Evolutionary conservation across 2,888 invertebrate genomes (phyloP).

Genomic region (Tortrix viridana): DNA sequence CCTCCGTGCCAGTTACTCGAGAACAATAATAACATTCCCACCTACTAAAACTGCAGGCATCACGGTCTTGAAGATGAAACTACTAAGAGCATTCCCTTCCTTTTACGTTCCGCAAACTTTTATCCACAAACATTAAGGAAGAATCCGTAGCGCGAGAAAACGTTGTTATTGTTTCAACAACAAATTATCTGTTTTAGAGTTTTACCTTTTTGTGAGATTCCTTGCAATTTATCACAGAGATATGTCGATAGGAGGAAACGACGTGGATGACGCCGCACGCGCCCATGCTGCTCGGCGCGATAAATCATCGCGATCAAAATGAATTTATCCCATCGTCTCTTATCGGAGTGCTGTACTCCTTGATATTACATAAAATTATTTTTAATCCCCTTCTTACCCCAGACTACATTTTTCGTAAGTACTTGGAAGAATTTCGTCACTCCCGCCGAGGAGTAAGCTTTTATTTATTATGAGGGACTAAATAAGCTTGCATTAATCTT

Average conservation of each 20-base stretch:
- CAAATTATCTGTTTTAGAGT: conserved; percentile 51
- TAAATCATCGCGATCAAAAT: conserved; percentile 72
- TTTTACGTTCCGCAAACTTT: conserved; percentile 46
- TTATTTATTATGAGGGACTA: conserved; percentile 35
- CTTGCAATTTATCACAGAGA: conserved; percentile 73
- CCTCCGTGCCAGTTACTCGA: conserved; percentile 3
- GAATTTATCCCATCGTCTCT: conserved; percentile 58
- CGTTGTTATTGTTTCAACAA: conserved; percentile 40
- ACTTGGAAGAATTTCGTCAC: conserved; percentile 29
- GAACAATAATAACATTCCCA: conserved; percentile 1
- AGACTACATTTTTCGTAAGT: conserved; percentile 26
- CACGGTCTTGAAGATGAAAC: conserved; percentile 32
- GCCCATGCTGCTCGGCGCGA: conserved; percentile 56
- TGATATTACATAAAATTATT: conserved; percentile 42
- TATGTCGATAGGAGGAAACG: conserved; percentile 61
- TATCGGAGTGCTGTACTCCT: conserved; percentile 59
- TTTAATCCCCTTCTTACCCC: conserved; percentile 25
- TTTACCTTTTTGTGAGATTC: conserved; percentile 64
- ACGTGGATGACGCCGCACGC: conserved; percentile 67
- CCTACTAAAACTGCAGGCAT: conserved; percentile 54
- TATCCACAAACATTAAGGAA: conserved; percentile 45
- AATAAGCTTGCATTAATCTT: conserved; percentile 37
- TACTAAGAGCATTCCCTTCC: conserved; percentile 35
- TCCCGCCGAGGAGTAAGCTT: conserved; percentile 30
- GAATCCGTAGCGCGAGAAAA: conserved; percentile 41